Conservation (phyloP, 2,113 vertebrate genomes). For the Hypocryptadius cinnamomeus region DNA sequence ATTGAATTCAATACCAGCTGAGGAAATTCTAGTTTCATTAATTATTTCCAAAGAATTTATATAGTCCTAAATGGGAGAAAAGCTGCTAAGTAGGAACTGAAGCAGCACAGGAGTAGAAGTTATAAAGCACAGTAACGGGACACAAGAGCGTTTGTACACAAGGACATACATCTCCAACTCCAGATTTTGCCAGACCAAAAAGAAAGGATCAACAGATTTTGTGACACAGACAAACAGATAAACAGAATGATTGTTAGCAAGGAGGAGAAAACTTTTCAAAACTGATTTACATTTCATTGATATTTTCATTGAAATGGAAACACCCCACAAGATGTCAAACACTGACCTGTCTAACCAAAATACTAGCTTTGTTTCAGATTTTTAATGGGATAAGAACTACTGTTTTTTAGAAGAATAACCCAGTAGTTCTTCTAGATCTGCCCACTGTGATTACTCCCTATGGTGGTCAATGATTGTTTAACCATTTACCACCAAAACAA, state of each 20-base stretch:
- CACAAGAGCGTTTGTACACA: rapidly evolving
- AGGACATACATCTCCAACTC: neutral
- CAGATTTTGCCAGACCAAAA: neutral
- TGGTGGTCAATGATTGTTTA: no score
- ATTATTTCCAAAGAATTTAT: neutral
- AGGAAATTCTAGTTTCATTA: constrained; percentile 8
- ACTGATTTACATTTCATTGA: neutral
- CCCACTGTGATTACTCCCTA: neutral
- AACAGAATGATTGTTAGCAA: neutral
- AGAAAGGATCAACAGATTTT: neutral
- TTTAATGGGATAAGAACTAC: neutral
- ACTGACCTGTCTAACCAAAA: neutral
- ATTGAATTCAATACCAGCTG: neutral
- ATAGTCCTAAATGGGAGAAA: neutral
- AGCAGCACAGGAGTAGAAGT: neutral
- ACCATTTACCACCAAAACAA: neutral
- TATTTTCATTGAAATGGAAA: neutral
- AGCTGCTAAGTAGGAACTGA: neutral
- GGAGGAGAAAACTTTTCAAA: neutral
- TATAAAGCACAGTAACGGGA: neutral
- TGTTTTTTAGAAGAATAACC: neutral
- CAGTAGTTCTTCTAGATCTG: neutral
- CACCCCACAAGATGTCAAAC: neutral
- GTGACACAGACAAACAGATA: neutral
- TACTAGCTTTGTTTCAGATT: neutral